phyloP scores from a whole-genome alignment of 2,113 vertebrate species.

The Sapajus apella region DNA sequence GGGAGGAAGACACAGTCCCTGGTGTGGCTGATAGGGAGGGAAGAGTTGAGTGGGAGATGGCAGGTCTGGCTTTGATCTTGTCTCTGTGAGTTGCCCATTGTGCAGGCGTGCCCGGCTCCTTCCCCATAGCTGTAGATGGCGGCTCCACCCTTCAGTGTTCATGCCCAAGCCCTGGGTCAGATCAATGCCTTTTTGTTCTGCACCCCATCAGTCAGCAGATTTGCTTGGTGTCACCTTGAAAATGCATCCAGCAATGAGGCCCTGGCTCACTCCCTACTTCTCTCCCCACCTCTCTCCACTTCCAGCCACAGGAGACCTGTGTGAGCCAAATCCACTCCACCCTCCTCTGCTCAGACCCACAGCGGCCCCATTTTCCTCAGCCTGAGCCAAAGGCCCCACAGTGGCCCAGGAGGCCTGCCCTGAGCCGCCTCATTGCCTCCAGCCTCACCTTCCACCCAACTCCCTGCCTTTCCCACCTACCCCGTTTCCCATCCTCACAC shows the following conservation, averaged over 20 bases:
- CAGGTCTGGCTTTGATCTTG: not conserved
- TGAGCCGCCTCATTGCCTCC: not conserved
- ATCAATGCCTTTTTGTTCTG: not conserved
- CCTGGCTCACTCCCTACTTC: no score
- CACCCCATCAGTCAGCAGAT: not conserved
- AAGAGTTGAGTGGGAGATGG: not conserved
- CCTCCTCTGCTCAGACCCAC: not conserved
- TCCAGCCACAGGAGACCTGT: not conserved
- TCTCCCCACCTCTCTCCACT: not conserved
- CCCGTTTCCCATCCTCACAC: no score
- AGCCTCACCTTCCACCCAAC: rapidly evolving
- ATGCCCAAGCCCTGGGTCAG: not conserved
- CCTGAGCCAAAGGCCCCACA: not conserved
- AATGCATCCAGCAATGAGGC: not conserved
- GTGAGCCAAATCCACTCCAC: rapidly evolving
- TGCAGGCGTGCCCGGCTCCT: not conserved
- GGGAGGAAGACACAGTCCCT: no score
- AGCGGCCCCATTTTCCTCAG: not conserved
- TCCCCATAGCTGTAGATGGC: no score
- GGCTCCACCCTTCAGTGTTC: no score
- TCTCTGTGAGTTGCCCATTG: not conserved
- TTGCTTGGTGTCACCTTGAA: no score
- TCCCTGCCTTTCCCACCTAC: not conserved
- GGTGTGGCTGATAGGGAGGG: not conserved
- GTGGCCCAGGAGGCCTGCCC: not conserved